These are phyloP conservation scores for Tamandua tetradactyla DNA, from an alignment of 2,797 vertebrate species.

Conservation along the genomic window DNA sequence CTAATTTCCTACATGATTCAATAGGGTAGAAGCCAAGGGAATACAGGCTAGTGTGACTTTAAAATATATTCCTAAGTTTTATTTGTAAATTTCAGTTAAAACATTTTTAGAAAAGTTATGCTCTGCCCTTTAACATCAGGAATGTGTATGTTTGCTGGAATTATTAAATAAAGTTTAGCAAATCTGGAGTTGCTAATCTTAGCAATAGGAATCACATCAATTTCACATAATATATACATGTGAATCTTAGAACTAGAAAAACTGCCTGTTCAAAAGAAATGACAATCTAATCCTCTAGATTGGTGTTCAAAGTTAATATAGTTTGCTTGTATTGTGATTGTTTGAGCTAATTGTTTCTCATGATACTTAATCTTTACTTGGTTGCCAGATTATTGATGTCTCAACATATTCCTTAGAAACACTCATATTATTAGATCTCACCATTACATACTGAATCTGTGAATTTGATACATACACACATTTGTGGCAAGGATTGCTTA, in stretches of 20 bases:
- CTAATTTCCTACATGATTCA: constrained; percentile 85
- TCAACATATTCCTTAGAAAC: neutral
- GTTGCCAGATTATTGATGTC: neutral
- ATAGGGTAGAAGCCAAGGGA: constrained; percentile 81
- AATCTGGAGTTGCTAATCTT: neutral
- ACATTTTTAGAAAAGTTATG: constrained; percentile 67
- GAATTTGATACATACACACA: constrained; percentile 6
- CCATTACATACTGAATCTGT: constrained; percentile 56
- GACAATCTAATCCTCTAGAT: neutral
- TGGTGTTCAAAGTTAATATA: neutral
- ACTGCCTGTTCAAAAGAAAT: neutral
- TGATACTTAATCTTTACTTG: constrained; percentile 11
- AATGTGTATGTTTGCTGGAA: neutral
- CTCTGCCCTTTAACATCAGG: constrained; percentile 44
- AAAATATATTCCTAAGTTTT: constrained; percentile 77
- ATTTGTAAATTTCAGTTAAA: constrained; percentile 74
- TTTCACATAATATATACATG: neutral
- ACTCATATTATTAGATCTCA: constrained; percentile 16
- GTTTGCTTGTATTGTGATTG: neutral
- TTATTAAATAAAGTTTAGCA: neutral
- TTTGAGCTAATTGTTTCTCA: neutral
- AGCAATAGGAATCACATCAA: neutral
- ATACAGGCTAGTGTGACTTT: constrained; percentile 45
- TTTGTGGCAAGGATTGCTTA: constrained; percentile 39
- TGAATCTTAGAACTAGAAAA: neutral